Evolutionary conservation across 1,140 invertebrate species (phyloP), one percentile per base, ranked within the genome.

Genomic region (Brachionus manjavacas): DNA sequence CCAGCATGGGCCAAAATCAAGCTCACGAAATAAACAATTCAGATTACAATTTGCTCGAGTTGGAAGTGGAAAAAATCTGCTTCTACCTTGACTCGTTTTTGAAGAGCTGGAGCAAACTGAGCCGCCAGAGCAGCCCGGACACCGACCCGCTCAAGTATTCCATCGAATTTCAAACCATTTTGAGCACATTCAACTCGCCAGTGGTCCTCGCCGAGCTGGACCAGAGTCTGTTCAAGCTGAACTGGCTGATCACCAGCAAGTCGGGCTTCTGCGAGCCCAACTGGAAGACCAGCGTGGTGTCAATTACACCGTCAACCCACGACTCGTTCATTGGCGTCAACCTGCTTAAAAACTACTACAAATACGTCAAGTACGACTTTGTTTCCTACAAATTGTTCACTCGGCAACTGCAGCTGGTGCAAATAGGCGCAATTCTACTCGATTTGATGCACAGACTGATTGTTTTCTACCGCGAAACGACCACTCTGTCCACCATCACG

Each of bases 331-430:
- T 81, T 16, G 79, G 79, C 11, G 79, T 81, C 52, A 81, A 81
- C 41, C 46, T 81, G 31, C 52, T 81, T 23, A 81, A 81, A 68
- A 81, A 81, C 41, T 81, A 81, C 31, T 81, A 81, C 31, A 81
- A 81, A 68, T 81, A 64, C 41, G 79, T 81, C 52, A 81, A 81
- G 43, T 81, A 81, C 35, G 79, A 81, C 31, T 81, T 81, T 81
- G 79, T 81, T 2, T 81, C 79, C 0, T 81, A 81, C 14, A 81
- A 81, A n/a, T 46, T 81, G 31, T 81, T 81, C 31, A 68, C 79
- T 4, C 7, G 79, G 0, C 79, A 81, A 66, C 23, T 81, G 6
- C 79, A 81, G n/a, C 31, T 81, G 8, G 35, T 68, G 0, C 79
- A 81, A 81, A 60, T 81, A 41, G 20, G 79, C 23, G 79, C 79